Conservation (phyloP, 2,888 invertebrate genomes). For the Augiades crinisus region DNA sequence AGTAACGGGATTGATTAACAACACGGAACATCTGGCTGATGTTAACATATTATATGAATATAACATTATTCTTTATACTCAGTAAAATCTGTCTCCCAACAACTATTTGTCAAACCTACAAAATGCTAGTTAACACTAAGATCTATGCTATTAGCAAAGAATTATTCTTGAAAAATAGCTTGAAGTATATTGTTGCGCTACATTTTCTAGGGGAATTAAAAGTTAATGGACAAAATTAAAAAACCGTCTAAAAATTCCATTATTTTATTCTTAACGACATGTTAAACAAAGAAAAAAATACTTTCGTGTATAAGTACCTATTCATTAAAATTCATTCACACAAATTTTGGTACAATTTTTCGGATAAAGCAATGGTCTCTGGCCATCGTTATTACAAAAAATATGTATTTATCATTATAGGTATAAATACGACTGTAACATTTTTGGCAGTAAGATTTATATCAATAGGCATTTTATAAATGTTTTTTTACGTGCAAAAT, state of each 20-base stretch:
- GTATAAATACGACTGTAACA: constrained; percentile 11
- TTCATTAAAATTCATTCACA: constrained; percentile 15
- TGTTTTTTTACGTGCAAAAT: neutral
- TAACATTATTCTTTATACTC: too few species aligned
- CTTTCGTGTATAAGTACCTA: constrained; percentile 6
- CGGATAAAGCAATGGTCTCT: constrained; percentile 14
- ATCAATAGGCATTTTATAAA: neutral
- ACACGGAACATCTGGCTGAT: too few species aligned
- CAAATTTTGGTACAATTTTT: constrained; percentile 19
- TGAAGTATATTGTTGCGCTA: too few species aligned
- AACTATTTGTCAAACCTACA: too few species aligned
- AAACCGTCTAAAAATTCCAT: constrained; percentile 32
- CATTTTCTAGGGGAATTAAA: too few species aligned
- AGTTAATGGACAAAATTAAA: constrained; percentile 4
- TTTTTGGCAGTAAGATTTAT: constrained; percentile 15
- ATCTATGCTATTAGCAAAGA: too few species aligned
- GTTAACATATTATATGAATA: too few species aligned
- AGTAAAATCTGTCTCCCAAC: too few species aligned
- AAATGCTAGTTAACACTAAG: too few species aligned
- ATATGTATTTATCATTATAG: constrained; percentile 13
- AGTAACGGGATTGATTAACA: too few species aligned
- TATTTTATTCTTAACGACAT: constrained; percentile 38
- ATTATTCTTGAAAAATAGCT: too few species aligned
- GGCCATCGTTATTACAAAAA: constrained; percentile 16
- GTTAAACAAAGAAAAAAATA: constrained; percentile 25